Percentiles rank a stretch among this genome's conserved stretches.
phyloP scores from a whole-genome alignment of 2,797 vertebrate genomes.

The Poecilia velifera region DNA sequence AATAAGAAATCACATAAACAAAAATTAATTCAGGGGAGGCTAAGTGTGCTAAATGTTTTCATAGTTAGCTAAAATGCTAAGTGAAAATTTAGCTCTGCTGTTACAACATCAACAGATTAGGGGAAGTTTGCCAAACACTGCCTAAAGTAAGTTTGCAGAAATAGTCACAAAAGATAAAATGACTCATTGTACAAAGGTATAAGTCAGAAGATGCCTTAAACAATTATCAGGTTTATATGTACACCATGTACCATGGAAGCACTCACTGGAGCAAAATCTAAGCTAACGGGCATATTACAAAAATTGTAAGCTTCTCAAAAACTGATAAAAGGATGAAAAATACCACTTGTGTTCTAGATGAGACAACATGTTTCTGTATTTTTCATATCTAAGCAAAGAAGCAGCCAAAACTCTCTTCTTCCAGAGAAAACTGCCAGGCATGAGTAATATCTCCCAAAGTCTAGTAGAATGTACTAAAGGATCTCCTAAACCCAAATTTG shows the following conservation, averaged over 20 bases:
- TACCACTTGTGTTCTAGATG: neutral
- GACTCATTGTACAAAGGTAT: neutral
- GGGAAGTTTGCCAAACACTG: too few relatives aligned
- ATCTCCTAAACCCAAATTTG: neutral
- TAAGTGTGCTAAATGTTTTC: neutral
- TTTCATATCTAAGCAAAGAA: neutral
- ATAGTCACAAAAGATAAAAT: neutral
- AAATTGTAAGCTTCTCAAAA: neutral
- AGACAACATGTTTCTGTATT: neutral
- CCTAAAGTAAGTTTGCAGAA: neutral
- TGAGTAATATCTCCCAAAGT: neutral
- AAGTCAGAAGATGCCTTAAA: neutral
- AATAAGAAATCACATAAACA: neutral
- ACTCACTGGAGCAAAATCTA: neutral
- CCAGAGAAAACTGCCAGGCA: neutral
- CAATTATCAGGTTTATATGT: neutral
- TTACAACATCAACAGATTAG: neutral
- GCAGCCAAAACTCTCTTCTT: neutral
- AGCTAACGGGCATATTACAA: neutral
- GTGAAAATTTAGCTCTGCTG: neutral
- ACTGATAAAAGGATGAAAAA: neutral
- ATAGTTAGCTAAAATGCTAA: neutral
- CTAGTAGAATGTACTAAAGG: neutral
- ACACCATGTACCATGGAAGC: neutral
- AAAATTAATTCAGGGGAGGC: neutral